These are phyloP conservation scores for Ditylenchus dipsaci DNA, from an alignment of 1,140 invertebrate species.

Conservation along the genomic window DNA sequence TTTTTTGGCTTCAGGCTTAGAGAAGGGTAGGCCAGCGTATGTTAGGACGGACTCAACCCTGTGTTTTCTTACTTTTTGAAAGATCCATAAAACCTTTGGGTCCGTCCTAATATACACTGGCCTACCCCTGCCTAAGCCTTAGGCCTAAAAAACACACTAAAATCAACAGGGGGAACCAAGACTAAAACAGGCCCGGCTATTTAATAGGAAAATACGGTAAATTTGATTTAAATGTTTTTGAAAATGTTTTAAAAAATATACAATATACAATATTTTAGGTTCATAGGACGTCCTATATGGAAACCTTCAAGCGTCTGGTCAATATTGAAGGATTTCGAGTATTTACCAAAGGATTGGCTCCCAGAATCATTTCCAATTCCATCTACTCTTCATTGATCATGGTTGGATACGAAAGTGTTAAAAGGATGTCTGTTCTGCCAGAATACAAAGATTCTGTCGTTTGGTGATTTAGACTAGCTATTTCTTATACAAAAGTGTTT, in stretches of 20 bases:
- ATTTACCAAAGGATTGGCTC: conserved; percentile 55
- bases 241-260: background rate
- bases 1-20: no score
- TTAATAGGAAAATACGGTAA: no score
- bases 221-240: background rate
- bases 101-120: no score
- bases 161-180: no score
- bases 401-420: conserved; percentile 57
- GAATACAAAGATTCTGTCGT: conserved; percentile 39
- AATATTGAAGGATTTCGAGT: conserved; percentile 47
- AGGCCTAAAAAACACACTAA: no score
- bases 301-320: conserved; percentile 46
- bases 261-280: conserved; percentile 43
- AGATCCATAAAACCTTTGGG: no score
- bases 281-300: conserved; percentile 50
- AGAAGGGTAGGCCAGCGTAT: no score
- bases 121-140: no score
- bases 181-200: no score
- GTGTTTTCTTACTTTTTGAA: no score
- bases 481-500: background rate
- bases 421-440: conserved; percentile 50
- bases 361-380: conserved; percentile 50
- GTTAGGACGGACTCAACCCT: no score
- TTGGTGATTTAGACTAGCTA: conserved; percentile 9
- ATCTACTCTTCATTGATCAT: conserved; percentile 53